These are phyloP conservation scores for Sinocyclocheilus rhinocerous DNA, from an alignment of 2,113 vertebrate genomes.

Conservation along the genomic window DNA sequence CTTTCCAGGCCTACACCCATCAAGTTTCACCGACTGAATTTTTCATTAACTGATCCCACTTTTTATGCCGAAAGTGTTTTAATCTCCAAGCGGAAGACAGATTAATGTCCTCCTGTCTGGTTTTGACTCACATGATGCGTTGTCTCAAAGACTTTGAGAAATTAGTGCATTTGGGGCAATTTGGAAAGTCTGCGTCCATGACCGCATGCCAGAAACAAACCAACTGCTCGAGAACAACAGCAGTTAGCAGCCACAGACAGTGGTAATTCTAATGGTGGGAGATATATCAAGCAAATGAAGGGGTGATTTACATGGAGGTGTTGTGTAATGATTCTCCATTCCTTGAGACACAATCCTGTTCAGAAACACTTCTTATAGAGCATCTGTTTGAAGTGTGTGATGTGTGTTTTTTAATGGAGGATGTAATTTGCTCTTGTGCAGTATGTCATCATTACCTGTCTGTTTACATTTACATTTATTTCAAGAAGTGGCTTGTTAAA, in stretches of 20 bases:
- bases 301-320: not conserved
- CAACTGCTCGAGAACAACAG: not conserved
- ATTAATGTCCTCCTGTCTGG: slow-evolving; percentile 47
- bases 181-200: slow-evolving; percentile 8
- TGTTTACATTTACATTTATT: not conserved
- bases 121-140: not conserved
- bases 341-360: not conserved
- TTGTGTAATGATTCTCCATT: not conserved
- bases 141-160: slow-evolving; percentile 26
- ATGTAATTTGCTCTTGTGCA: not conserved
- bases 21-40: slow-evolving; percentile 56
- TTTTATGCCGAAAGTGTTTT: slow-evolving; percentile 33
- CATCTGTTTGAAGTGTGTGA: not conserved
- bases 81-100: slow-evolving; percentile 25
- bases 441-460: not conserved
- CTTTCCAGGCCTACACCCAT: slow-evolving; percentile 47
- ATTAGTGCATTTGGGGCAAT: slow-evolving; percentile 34
- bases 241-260: not conserved
- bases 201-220: not conserved
- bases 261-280: not conserved
- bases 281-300: too few species aligned
- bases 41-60: slow-evolving; percentile 54
- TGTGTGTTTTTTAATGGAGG: not conserved
- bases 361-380: not conserved
- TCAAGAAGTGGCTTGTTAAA: not conserved